These are phyloP conservation scores for Nymphalis io DNA, from an alignment of 1,140 invertebrate species.

Conservation along the genomic window DNA sequence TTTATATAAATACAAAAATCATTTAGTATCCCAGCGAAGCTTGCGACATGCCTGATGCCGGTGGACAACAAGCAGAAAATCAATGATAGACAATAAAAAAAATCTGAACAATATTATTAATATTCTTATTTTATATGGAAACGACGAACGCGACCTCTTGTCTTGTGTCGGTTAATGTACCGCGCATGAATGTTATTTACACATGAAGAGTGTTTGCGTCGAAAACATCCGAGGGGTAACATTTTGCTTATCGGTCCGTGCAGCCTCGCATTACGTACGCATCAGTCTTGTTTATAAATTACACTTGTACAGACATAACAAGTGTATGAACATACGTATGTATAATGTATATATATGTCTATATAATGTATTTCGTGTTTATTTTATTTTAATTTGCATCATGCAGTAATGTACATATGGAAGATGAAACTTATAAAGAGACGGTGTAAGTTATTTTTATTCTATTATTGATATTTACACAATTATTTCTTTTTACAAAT, in stretches of 20 bases:
- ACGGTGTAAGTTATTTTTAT: too few relatives aligned
- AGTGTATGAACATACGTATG: background rate
- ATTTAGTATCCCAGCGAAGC: background rate
- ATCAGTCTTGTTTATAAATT: constrained; percentile 5
- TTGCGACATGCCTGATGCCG: background rate
- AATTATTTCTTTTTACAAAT: too few relatives aligned
- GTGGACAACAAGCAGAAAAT: too few relatives aligned
- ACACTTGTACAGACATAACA: background rate
- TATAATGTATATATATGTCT: too few relatives aligned
- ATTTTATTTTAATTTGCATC: too few relatives aligned
- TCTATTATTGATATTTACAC: too few relatives aligned
- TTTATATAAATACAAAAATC: background rate
- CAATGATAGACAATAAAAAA: too few relatives aligned
- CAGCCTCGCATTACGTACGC: constrained; percentile 13
- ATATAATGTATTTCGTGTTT: too few relatives aligned
- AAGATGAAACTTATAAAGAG: too few relatives aligned
- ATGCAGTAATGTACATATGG: too few relatives aligned
- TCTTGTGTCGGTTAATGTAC: background rate
- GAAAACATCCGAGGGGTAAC: constrained; percentile 13
- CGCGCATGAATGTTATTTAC: constrained; percentile 6
- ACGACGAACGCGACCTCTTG: background rate
- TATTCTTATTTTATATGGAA: background rate
- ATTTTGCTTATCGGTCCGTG: constrained; percentile 20
- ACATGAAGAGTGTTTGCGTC: background rate
- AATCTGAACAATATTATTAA: background rate